Conservation (phyloP, 2,113 vertebrate genomes). For the Protobothrops mucrosquamatus region DNA sequence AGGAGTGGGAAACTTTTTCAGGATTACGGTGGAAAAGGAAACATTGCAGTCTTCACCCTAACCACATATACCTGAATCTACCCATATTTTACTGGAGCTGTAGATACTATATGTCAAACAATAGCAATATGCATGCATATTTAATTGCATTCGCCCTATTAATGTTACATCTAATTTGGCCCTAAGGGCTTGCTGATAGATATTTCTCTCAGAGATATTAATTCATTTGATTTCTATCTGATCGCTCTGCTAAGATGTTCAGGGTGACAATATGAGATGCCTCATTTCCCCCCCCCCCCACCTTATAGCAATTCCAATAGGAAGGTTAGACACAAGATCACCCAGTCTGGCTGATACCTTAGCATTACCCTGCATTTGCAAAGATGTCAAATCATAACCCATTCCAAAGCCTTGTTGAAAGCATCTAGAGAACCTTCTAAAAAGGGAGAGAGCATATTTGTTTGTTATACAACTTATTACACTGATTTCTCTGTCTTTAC, state of each 20-base stretch:
- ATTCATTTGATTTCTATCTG: background rate
- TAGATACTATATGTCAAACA: background rate
- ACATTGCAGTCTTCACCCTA: background rate
- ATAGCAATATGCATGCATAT: background rate
- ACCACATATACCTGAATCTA: background rate
- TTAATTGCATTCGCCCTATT: background rate
- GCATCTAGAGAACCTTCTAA: background rate
- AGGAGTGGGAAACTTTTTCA: background rate
- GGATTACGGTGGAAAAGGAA: background rate
- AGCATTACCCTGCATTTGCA: background rate
- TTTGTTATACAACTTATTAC: background rate
- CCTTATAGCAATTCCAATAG: background rate
- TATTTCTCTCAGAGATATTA: background rate
- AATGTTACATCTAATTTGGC: background rate
- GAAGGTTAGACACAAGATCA: background rate
- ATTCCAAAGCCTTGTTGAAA: background rate
- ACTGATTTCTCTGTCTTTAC: background rate
- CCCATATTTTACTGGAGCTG: background rate
- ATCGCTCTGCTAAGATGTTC: background rate
- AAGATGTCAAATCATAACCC: background rate
- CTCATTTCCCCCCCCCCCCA: background rate
- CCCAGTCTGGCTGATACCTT: background rate
- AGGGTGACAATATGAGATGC: background rate
- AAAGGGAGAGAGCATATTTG: background rate
- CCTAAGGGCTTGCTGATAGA: background rate